Evolutionary conservation across 2,113 vertebrate genomes (phyloP), one percentile per base, ranked within the genome.

Genomic region (Myiozetetes cayanensis): DNA sequence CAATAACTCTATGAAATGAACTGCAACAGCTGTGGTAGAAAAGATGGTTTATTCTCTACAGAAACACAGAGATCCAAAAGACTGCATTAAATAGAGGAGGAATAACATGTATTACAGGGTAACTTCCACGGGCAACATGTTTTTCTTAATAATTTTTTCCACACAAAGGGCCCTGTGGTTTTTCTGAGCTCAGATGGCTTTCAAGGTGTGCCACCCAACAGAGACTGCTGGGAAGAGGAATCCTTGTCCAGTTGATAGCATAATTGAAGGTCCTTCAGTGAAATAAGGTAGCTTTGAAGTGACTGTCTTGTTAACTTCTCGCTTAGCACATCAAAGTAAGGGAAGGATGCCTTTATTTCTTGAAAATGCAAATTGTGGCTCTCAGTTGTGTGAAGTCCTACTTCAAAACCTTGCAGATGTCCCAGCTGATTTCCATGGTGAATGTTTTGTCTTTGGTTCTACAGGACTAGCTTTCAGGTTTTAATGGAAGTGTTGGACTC

Each of bases 271-370:
- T 80, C 66, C 65, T 89, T 72, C 83, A 85, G 55, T 71, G 71
- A 85, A 96, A 93, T 62, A 39, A 86, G 27, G 23, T 50, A 6
- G 33, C 77, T 96, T 94, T 95, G 87, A 96, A 97, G 96, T 79
- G 63, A 31, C 70, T 73, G 6, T 37, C 91, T 92, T 88, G 53
- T 88, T 92, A 94, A 93, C 90, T 89, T 89, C 78, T 93, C 70
- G 31, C 85, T 96, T 88, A 73, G 41, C 91, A 87, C 89, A 94
- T 96, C 94, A 95, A 94, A 97, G 83, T 25, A 55, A 90, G 46
- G 65, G 46, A 91, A 93, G 65, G 27, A 31, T 11, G n/a, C n/a
- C 37, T 91, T 91, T 96, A 82, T 84, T 94, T 77, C 87, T 66
- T 58, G 67, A 44, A 80, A 78, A 97, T 95, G 82, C 80, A 94